These are phyloP conservation scores for Fregata magnificens DNA, from an alignment of 2,113 vertebrate genomes.

Conservation along the genomic window DNA sequence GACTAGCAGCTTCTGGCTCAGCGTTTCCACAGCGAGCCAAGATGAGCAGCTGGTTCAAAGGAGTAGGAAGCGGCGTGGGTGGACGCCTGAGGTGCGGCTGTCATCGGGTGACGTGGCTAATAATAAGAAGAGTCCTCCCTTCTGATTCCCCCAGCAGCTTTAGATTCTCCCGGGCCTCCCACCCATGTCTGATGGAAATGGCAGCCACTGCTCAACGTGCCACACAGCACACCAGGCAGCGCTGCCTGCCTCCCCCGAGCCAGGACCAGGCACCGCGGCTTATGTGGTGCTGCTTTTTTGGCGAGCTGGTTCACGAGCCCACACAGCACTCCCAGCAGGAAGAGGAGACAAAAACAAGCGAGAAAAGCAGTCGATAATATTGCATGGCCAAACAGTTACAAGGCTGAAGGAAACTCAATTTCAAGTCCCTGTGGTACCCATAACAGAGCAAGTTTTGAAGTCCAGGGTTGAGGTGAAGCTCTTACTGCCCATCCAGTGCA, in stretches of 20 bases:
- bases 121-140: background rate
- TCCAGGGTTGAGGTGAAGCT: background rate
- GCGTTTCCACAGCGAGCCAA: background rate
- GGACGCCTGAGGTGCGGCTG: background rate
- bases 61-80: background rate
- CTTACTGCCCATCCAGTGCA: background rate
- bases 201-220: background rate
- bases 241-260: background rate
- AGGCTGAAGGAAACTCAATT: background rate
- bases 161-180: background rate
- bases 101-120: background rate
- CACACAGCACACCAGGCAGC: background rate
- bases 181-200: fast-evolving
- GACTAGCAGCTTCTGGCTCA: background rate
- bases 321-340: background rate
- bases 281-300: background rate
- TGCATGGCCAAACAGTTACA: background rate
- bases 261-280: background rate
- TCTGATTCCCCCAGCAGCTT: background rate
- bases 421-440: background rate
- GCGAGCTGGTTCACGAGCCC: background rate
- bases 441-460: background rate
- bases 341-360: background rate
- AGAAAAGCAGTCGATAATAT: background rate
- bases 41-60: background rate